Conservation (phyloP, 2,888 invertebrate genomes). For the Dicranocentrus wangi region DNA sequence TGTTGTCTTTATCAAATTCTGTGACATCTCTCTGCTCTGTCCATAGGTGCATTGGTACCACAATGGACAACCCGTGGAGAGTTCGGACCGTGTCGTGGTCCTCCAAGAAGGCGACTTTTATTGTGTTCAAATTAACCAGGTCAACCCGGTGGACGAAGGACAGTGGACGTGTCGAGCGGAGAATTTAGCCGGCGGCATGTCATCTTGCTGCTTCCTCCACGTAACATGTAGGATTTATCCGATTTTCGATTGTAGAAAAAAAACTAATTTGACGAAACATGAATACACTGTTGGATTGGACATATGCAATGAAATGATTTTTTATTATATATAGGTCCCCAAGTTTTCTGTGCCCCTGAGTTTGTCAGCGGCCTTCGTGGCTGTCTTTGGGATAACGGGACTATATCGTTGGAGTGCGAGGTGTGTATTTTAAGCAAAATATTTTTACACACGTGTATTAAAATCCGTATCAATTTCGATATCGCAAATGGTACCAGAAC, state of each 20-base stretch:
- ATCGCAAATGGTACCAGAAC: no score
- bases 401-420: slow-evolving; percentile 67
- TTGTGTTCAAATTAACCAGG: slow-evolving; percentile 59
- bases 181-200: slow-evolving; percentile 53
- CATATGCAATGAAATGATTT: not conserved
- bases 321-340: slow-evolving; percentile 59
- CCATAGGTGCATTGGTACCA: slow-evolving; percentile 58
- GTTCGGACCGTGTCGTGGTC: slow-evolving; percentile 25
- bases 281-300: not conserved
- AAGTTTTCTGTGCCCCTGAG: slow-evolving; percentile 56
- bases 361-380: slow-evolving; percentile 64
- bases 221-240: slow-evolving; percentile 55
- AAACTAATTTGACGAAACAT: not conserved
- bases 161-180: slow-evolving; percentile 62
- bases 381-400: slow-evolving; percentile 67
- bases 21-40: not conserved
- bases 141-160: slow-evolving; percentile 56
- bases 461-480: no score
- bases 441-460: not conserved
- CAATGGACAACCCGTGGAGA: slow-evolving; percentile 46
- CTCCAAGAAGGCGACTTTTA: slow-evolving; percentile 59
- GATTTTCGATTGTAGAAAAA: not conserved
- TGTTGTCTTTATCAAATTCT: no score
- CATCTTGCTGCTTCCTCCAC: slow-evolving; percentile 57
- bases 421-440: slow-evolving; percentile 43